These are phyloP conservation scores for Burhinus bistriatus DNA, from an alignment of 2,113 vertebrate species.

Conservation along the genomic window DNA sequence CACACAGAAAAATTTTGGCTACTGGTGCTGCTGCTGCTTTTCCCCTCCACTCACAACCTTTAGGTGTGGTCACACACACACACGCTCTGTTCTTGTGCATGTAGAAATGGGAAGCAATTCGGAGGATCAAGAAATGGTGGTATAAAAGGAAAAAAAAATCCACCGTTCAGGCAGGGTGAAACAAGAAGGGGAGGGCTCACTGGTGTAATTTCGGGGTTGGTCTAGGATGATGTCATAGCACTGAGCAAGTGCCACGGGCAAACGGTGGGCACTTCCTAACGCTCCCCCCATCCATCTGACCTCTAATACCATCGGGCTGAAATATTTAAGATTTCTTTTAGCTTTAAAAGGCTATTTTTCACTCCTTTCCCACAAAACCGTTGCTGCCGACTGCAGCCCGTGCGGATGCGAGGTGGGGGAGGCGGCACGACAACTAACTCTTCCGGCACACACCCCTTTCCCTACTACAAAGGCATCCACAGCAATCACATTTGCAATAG, in stretches of 20 bases:
- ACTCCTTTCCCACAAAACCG: not conserved
- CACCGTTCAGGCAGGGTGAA: conserved; percentile 55
- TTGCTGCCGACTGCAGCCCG: not conserved
- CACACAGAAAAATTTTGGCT: not conserved
- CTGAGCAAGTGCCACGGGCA: conserved; percentile 71
- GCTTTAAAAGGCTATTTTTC: conserved; percentile 20
- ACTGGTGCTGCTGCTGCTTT: not conserved
- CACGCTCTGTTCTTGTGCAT: not conserved
- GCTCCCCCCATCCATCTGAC: conserved; percentile 71
- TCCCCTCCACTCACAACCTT: not conserved
- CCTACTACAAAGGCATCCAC: conserved; percentile 82
- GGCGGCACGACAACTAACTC: conserved; percentile 75
- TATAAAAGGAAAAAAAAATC: conserved; percentile 2
- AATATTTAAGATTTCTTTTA: conserved; percentile 30
- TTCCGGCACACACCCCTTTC: conserved; percentile 81
- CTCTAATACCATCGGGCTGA: conserved; percentile 58
- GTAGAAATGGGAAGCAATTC: not conserved
- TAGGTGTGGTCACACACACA: not conserved
- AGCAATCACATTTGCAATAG: conserved; percentile 81
- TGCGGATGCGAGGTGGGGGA: conserved; percentile 56
- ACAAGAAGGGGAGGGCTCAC: conserved; percentile 63
- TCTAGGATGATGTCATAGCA: conserved; percentile 80
- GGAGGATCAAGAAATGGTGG: conserved; percentile 58
- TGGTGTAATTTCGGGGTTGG: conserved; percentile 77
- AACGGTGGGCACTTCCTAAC: conserved; percentile 59